phyloP scores from a whole-genome alignment of 2,888 invertebrate species.

The Eulithis prunata region DNA sequence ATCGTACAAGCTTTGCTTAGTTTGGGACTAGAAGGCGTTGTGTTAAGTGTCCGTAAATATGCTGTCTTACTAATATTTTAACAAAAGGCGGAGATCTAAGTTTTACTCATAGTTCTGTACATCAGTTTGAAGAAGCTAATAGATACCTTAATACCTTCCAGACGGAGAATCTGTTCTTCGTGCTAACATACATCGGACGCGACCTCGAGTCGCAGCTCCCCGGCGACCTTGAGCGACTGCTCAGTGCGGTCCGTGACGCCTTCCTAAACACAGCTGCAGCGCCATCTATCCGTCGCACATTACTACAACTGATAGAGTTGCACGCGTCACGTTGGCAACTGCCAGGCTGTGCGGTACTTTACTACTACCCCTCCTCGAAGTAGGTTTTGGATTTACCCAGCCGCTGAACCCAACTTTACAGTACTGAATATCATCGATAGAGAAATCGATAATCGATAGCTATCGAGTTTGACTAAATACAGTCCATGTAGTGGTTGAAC shows the following conservation, averaged over 20 bases:
- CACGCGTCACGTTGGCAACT: conserved; percentile 96
- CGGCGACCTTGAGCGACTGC: conserved; percentile 90
- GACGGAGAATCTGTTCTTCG: conserved; percentile 95
- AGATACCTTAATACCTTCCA: conserved; percentile 52
- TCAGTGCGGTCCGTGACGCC: conserved; percentile 92
- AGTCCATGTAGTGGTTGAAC: too few species aligned
- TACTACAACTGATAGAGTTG: conserved; percentile 94
- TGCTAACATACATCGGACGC: conserved; percentile 93
- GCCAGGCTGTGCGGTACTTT: conserved; percentile 94
- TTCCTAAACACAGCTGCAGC: conserved; percentile 91
- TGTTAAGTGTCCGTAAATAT: too few species aligned
- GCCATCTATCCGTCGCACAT: conserved; percentile 91
- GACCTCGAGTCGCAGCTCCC: conserved; percentile 94
- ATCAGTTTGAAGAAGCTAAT: background rate
- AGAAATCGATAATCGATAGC: background rate
- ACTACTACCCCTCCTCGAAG: conserved; percentile 91
- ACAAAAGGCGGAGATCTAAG: too few species aligned
- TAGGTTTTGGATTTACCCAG: conserved; percentile 45
- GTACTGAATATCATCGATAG: conserved; percentile 15
- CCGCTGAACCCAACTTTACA: background rate
- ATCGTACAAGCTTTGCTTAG: too few species aligned
- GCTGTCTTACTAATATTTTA: too few species aligned
- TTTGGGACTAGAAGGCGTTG: too few species aligned
- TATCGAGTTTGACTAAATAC: too few species aligned
- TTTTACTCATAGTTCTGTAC: too few species aligned